Percentiles rank a stretch among this genome's conserved stretches.
These are phyloP conservation scores for Mobula hypostoma DNA, from an alignment of 2,113 vertebrate species.

Conservation along the genomic window DNA sequence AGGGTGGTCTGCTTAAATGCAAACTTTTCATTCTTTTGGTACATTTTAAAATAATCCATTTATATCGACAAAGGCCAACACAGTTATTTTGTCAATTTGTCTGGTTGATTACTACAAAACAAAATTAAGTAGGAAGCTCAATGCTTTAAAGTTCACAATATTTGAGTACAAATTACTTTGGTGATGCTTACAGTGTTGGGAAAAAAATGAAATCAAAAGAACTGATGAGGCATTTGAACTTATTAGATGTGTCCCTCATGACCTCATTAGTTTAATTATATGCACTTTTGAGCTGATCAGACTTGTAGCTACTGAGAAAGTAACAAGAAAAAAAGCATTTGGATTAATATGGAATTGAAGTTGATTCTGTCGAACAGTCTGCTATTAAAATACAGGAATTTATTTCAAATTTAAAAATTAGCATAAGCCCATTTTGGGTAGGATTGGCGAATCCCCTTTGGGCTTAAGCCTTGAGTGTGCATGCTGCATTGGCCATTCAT, in stretches of 20 bases:
- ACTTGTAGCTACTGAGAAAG: conserved; percentile 11
- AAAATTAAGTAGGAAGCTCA: neutral
- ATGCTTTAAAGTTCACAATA: neutral
- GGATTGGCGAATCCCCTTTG: too few species aligned
- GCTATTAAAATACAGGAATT: conserved; percentile 6
- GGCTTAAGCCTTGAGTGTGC: too few species aligned
- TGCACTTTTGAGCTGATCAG: conserved; percentile 25
- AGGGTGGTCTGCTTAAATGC: neutral
- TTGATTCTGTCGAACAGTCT: neutral
- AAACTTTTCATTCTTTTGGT: neutral
- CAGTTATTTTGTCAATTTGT: conserved; percentile 20
- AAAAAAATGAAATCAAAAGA: neutral
- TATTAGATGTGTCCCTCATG: conserved; percentile 21
- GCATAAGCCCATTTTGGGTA: neutral
- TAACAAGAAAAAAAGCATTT: neutral
- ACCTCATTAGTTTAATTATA: conserved; percentile 37
- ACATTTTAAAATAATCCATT: neutral
- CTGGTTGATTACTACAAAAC: neutral
- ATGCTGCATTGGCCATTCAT: too few species aligned
- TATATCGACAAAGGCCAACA: neutral
- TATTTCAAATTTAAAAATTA: neutral
- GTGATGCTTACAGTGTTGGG: neutral
- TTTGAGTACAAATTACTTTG: neutral
- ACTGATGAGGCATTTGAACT: conserved; percentile 22
- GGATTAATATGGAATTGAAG: neutral